A percentile compares a stretch with the other conserved stretches of the same genome.
phyloP scores from a whole-genome alignment of 2,888 invertebrate species.

The Eupithecia subumbrata region DNA sequence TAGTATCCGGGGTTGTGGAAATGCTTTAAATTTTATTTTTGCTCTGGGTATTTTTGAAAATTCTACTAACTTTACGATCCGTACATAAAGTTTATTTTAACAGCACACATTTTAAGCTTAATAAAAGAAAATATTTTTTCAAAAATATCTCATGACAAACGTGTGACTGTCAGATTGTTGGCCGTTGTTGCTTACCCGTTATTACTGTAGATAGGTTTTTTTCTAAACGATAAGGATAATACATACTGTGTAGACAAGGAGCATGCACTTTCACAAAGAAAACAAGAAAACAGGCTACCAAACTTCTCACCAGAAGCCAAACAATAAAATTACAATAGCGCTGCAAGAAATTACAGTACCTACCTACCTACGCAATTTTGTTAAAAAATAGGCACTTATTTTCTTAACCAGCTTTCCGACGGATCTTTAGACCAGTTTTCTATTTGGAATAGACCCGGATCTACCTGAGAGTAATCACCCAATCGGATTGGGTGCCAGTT shows the following conservation, averaged over 20 bases:
- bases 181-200: no score
- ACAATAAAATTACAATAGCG: background rate
- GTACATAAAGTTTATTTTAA: background rate
- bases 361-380: background rate
- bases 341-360: background rate
- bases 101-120: background rate
- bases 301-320: background rate
- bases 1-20: constrained; percentile 12
- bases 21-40: constrained; percentile 14
- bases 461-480: constrained; percentile 51
- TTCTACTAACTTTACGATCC: background rate
- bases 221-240: background rate
- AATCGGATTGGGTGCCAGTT: constrained; percentile 48
- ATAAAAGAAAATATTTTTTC: no score
- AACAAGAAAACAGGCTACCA: background rate
- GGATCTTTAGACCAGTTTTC: constrained; percentile 12
- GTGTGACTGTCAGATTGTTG: no score
- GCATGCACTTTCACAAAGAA: background rate
- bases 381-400: background rate
- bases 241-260: background rate
- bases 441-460: constrained; percentile 20
- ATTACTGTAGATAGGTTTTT: background rate
- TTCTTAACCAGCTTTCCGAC: background rate
- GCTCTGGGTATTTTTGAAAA: background rate
- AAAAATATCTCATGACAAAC: no score